phyloP scores from a whole-genome alignment of 2,888 invertebrate species.

The Entomobrya multifasciata region DNA sequence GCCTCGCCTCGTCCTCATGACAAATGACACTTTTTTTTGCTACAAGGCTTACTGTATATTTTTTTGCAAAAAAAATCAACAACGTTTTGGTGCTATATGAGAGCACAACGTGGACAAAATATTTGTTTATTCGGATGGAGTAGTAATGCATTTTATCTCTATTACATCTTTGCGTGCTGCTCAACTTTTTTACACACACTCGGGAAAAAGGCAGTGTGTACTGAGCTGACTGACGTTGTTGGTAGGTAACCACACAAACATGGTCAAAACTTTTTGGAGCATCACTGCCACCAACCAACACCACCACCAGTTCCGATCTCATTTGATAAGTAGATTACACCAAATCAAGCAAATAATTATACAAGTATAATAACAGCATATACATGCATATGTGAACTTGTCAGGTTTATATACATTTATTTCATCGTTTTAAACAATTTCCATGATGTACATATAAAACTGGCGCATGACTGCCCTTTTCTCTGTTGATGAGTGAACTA shows the following conservation, averaged over 20 bases:
- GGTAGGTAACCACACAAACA: constrained; percentile 7
- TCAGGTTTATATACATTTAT: constrained; percentile 32
- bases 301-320: constrained; percentile 43
- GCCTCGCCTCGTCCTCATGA: constrained; percentile 29
- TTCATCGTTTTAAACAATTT: constrained; percentile 30
- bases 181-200: too few relatives aligned
- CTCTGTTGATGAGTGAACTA: background rate
- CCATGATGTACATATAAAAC: background rate
- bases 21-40: constrained; percentile 25
- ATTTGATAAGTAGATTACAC: constrained; percentile 37
- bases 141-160: constrained; percentile 24
- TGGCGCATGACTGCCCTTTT: background rate
- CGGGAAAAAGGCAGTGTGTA: background rate
- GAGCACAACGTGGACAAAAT: background rate
- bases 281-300: background rate
- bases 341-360: background rate
- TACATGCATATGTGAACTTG: background rate
- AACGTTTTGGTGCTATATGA: background rate
- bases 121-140: background rate
- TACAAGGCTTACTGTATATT: background rate
- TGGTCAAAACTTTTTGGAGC: constrained; percentile 24
- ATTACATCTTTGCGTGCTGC: constrained; percentile 50
- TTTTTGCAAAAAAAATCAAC: constrained; percentile 10
- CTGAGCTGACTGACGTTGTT: background rate
- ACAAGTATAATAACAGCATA: background rate